Percentiles rank a stretch among this genome's conserved stretches.
Conservation (phyloP, 2,797 vertebrate species). For the Spinus olivaceus region DNA sequence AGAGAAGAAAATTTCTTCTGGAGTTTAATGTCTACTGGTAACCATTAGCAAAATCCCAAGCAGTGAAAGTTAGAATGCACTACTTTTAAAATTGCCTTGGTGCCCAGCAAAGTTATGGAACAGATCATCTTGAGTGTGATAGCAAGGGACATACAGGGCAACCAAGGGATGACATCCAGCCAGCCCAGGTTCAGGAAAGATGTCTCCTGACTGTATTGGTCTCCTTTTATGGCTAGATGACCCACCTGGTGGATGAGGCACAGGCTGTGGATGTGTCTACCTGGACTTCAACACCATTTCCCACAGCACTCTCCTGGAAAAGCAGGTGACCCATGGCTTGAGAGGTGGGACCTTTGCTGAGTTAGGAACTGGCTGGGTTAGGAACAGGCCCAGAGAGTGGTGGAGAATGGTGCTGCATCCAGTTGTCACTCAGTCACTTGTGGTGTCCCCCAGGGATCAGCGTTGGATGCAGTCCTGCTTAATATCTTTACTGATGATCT, state of each 20-base stretch:
- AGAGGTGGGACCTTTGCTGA: not conserved
- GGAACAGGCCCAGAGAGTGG: not conserved
- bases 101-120: not conserved
- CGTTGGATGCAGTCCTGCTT: fast-evolving
- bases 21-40: not conserved
- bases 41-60: not conserved
- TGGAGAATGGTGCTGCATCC: not conserved
- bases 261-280: not conserved
- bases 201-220: not conserved
- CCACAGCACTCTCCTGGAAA: not conserved
- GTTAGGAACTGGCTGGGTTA: not conserved
- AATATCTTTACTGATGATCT: not conserved
- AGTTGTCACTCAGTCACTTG: not conserved
- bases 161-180: not conserved
- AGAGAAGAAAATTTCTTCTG: not conserved
- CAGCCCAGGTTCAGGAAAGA: not conserved
- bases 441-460: not conserved
- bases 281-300: not conserved
- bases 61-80: not conserved
- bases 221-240: not conserved
- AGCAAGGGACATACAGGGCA: fast-evolving
- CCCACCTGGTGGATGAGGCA: too few relatives aligned
- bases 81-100: not conserved
- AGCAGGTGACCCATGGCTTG: fast-evolving
- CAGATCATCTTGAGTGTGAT: not conserved